phyloP scores from a whole-genome alignment of 2,113 vertebrate species.

The Chionis minor region DNA sequence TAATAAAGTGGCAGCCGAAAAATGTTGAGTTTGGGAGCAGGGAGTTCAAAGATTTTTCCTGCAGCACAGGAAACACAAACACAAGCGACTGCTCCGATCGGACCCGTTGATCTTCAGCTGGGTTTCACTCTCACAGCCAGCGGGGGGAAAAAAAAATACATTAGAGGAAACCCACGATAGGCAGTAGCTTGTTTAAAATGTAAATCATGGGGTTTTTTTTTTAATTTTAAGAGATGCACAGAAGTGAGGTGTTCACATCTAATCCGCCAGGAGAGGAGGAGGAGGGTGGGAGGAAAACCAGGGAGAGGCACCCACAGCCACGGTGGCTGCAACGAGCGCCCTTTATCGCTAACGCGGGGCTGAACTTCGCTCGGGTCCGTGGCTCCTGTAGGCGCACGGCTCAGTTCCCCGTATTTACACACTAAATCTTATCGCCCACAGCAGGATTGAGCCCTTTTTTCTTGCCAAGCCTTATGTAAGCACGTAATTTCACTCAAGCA shows the following conservation, averaged over 20 bases:
- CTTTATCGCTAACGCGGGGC: accelerated
- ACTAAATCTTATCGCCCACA: background rate
- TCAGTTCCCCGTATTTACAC: background rate
- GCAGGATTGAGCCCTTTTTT: background rate
- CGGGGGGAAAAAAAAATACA: background rate
- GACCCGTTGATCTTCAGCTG: background rate
- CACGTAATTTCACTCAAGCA: background rate
- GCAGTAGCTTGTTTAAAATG: background rate
- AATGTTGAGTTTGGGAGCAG: background rate
- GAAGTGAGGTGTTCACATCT: background rate
- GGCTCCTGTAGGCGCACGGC: background rate
- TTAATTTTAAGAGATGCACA: accelerated
- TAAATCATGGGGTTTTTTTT: background rate
- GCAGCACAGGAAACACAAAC: background rate
- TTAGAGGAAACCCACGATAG: accelerated
- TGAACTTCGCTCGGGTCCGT: background rate
- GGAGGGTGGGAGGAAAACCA: background rate
- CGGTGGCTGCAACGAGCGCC: accelerated
- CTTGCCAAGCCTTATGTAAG: background rate
- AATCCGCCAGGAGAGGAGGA: background rate
- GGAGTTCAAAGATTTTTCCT: background rate
- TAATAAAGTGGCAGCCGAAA: background rate
- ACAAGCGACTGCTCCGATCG: background rate
- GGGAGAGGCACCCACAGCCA: too few relatives aligned
- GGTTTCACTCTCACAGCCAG: background rate